These are phyloP conservation scores for Callithrix jacchus DNA, from an alignment of 2,113 vertebrate genomes.

Conservation along the genomic window DNA sequence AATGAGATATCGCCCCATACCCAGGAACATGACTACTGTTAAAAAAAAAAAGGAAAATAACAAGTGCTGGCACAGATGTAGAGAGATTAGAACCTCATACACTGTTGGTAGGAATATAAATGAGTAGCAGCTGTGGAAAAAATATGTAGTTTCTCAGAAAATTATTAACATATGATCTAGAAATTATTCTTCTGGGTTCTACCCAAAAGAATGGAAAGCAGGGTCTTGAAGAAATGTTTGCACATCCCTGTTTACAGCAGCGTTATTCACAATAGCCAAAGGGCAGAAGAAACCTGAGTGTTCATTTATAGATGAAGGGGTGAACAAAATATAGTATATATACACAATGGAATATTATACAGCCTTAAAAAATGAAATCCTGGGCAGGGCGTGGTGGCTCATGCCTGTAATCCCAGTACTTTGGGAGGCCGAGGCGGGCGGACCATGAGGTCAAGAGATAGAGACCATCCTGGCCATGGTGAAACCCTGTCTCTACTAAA, in stretches of 20 bases:
- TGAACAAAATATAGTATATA: not conserved
- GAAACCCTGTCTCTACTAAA: too few species aligned
- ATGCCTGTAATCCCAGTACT: too few species aligned
- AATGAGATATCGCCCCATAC: not conserved
- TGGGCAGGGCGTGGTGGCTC: not conserved
- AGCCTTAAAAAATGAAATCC: not conserved
- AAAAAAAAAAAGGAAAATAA: not conserved
- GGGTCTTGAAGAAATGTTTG: not conserved
- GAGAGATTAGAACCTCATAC: accelerated
- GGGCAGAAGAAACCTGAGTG: not conserved
- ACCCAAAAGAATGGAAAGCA: not conserved
- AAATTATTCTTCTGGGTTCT: not conserved
- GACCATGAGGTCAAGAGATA: too few species aligned
- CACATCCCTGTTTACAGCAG: not conserved
- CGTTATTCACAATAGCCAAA: not conserved
- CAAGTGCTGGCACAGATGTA: not conserved
- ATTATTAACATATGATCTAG: not conserved
- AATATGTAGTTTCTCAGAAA: not conserved
- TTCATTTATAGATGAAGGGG: not conserved
- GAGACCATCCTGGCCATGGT: too few species aligned
- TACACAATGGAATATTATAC: not conserved
- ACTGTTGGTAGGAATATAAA: not conserved
- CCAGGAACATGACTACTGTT: not conserved
- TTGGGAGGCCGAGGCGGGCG: too few species aligned
- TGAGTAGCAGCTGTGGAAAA: not conserved